Conservation (phyloP, 2,888 invertebrate species). For the Cosmorhoe ocellata region DNA sequence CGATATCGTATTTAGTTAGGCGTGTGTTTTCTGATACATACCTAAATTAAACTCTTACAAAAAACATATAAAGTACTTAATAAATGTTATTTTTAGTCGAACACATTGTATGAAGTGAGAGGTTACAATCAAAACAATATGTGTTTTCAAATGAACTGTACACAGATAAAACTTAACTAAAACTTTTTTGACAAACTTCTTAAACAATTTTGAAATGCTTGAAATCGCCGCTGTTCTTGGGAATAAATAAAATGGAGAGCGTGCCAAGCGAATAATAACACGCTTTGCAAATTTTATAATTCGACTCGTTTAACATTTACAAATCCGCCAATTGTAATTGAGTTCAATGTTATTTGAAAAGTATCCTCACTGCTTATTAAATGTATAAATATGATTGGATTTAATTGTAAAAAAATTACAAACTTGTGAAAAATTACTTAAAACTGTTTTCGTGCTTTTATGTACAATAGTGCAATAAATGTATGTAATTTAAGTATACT, state of each 20-base stretch:
- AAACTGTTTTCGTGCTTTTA: conserved; percentile 31
- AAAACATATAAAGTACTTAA: not conserved
- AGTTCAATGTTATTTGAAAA: not conserved
- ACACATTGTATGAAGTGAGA: conserved; percentile 10
- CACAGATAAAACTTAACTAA: too few relatives aligned
- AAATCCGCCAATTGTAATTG: conserved; percentile 2
- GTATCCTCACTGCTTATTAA: conserved; percentile 20
- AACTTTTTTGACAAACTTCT: too few relatives aligned
- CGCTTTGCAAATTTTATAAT: conserved; percentile 15
- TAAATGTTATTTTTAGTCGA: not conserved
- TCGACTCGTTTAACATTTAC: conserved; percentile 15
- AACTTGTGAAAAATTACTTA: not conserved
- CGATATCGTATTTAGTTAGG: conserved; percentile 16
- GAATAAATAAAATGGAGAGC: conserved; percentile 19
- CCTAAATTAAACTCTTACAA: not conserved
- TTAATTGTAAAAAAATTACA: too few relatives aligned
- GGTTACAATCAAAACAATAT: not conserved
- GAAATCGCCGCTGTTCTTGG: conserved; percentile 13
- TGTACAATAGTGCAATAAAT: conserved; percentile 71
- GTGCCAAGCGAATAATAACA: conserved; percentile 18
- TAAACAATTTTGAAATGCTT: conserved; percentile 11
- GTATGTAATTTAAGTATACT: conserved; percentile 42
- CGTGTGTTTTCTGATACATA: conserved; percentile 16
- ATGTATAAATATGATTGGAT: not conserved
- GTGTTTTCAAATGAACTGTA: too few relatives aligned